Conservation (phyloP, 2,113 vertebrate genomes). For the Sprattus sprattus region DNA sequence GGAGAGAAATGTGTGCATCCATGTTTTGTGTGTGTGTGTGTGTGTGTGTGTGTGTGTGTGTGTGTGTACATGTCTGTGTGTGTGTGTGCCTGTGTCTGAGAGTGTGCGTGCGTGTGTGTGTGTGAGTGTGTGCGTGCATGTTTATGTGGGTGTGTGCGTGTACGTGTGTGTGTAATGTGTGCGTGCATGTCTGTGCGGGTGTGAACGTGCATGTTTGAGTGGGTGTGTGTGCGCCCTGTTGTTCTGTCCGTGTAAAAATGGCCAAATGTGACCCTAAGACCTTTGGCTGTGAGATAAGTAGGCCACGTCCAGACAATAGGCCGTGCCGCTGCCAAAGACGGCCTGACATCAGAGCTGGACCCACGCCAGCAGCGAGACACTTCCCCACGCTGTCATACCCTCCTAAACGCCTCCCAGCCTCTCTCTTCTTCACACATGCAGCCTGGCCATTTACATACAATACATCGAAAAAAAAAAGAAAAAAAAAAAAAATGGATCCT, state of each 20-base stretch:
- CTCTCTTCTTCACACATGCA: not conserved
- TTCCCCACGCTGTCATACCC: slow-evolving; percentile 23
- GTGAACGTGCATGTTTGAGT: not conserved
- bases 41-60: not conserved
- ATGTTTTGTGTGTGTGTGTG: not conserved
- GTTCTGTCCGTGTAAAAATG: slow-evolving; percentile 31
- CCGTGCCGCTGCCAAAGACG: slow-evolving; percentile 57
- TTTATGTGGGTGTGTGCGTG: not conserved
- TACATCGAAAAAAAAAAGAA: too few relatives aligned
- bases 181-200: not conserved
- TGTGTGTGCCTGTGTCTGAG: slow-evolving; percentile 1
- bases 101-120: not conserved
- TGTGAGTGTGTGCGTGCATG: not conserved
- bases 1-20: too few relatives aligned
- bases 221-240: slow-evolving; percentile 4
- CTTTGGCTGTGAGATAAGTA: slow-evolving; percentile 55
- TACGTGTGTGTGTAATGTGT: not conserved
- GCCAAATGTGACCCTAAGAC: slow-evolving; percentile 51
- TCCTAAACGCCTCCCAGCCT: not conserved
- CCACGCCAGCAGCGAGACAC: slow-evolving; percentile 51
- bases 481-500: not conserved
- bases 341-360: slow-evolving; percentile 66
- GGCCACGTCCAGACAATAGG: slow-evolving; percentile 65
- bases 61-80: not conserved
- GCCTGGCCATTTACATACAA: too few relatives aligned